These are phyloP conservation scores for Suricata suricatta DNA, from an alignment of 2,113 vertebrate genomes.

Conservation along the genomic window DNA sequence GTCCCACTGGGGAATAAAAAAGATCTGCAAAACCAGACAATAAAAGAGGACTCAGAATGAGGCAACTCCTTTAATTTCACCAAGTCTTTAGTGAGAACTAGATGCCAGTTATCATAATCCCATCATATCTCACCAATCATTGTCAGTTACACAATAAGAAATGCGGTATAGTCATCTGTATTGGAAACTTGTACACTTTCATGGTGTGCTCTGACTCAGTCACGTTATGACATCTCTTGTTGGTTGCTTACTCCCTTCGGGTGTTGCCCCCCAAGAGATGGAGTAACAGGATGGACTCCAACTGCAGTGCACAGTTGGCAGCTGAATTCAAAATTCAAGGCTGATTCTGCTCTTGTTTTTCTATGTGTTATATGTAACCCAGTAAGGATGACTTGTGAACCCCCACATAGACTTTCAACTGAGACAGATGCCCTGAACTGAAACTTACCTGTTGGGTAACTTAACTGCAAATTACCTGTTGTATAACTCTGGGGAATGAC, in stretches of 20 bases:
- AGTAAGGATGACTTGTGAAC: neutral
- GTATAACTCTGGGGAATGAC: neutral
- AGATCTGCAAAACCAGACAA: neutral
- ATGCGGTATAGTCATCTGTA: neutral
- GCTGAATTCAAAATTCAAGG: slow-evolving; percentile 15
- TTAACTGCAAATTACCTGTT: neutral
- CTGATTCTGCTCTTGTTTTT: neutral
- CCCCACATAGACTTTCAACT: neutral
- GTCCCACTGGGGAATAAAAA: neutral
- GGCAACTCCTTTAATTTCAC: neutral
- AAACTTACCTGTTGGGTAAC: neutral
- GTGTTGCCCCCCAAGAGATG: neutral
- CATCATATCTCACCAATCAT: neutral
- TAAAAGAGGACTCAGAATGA: neutral
- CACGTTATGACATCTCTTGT: neutral
- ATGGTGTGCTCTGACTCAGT: neutral
- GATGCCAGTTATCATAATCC: slow-evolving; percentile 9
- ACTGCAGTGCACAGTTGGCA: neutral
- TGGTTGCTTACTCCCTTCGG: neutral
- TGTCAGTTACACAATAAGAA: neutral
- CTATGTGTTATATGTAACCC: neutral
- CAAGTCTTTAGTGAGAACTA: neutral
- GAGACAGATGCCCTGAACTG: neutral
- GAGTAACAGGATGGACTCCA: neutral
- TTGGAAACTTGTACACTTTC: neutral